Base-by-base conservation (phyloP, 2,888 invertebrate species). In the Conus canariensis region DNA sequence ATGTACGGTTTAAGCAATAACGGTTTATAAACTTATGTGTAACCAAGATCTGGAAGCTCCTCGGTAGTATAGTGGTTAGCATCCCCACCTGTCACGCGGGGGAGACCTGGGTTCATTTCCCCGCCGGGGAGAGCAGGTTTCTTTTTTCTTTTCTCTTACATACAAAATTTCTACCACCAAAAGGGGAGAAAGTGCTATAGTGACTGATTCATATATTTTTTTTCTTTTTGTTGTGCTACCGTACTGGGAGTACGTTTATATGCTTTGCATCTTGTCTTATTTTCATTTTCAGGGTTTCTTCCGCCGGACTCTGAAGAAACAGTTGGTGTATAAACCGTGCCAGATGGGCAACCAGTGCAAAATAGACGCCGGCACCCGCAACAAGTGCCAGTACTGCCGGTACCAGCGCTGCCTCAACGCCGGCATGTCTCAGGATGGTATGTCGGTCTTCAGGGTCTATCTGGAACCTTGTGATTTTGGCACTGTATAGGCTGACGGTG, bases 321-420 rank as follows among this genome's bases (percentile, higher is more conserved):
- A 95, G 90, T 93, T 96, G 60, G 94, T 95, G n/a, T 96, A 96
- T 92, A 94, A 94, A 77, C 94, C 95, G 6, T 96, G 96, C 91
- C 93, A 95, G 89, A 93, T 95, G 22, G 95, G 94, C 16, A 45
- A 94, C 83, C 94, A 94, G 88, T 96, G 96, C 92, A 94, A 95
- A 86, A 95, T 96, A 25, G 95, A 95, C 87, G 93, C 95, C 9
- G 94, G 95, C 8, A 95, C 95, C 60, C 90, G 96, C 60, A 96
- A 96, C 93, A 95, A 96, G 86, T 96, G 96, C 90, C 96, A 96
- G 92, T 95, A 94, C 92, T 96, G 96, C 90, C 93, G 96, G 10
- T 96, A 95, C 93, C 95, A 96, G 92, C 94, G 96, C 93, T 96
- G 96, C 92, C 92, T 96, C 60, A 95, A 95, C 82, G 96, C 96